A percentile compares a stretch with the other conserved stretches of the same genome.
Conservation (phyloP, 2,888 invertebrate genomes). For the Idaea biselata region DNA sequence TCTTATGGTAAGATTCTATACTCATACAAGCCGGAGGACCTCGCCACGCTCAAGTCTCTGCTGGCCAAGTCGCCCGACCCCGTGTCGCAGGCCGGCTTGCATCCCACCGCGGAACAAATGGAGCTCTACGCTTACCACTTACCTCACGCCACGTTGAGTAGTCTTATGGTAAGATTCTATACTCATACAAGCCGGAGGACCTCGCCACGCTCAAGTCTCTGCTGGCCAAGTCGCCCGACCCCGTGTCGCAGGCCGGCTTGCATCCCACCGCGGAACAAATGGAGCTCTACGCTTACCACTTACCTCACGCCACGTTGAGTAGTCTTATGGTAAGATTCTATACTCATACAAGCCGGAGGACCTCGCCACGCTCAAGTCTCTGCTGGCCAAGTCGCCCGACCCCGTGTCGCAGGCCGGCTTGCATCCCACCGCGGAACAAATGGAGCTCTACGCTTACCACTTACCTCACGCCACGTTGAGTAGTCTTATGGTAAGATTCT, state of each 20-base stretch:
- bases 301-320: conserved; percentile 95
- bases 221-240: conserved; percentile 86
- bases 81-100: conserved; percentile 92
- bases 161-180: conserved; percentile 82
- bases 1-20: conserved; percentile 79
- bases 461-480: conserved; percentile 95
- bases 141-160: conserved; percentile 95
- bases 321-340: conserved; percentile 84
- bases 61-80: conserved; percentile 87
- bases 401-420: conserved; percentile 92
- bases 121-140: conserved; percentile 98
- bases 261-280: conserved; percentile 99
- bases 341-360: conserved; percentile 93
- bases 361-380: conserved; percentile 85
- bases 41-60: conserved; percentile 86
- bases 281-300: conserved; percentile 97
- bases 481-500: conserved; percentile 86
- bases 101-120: conserved; percentile 99
- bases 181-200: conserved; percentile 92
- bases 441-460: conserved; percentile 98
- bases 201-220: conserved; percentile 86
- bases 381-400: conserved; percentile 87
- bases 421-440: conserved; percentile 98
- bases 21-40: conserved; percentile 91
- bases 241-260: conserved; percentile 91